Evolutionary conservation across 2,113 vertebrate species (phyloP).

Genomic region (Scophthalmus maximus): DNA sequence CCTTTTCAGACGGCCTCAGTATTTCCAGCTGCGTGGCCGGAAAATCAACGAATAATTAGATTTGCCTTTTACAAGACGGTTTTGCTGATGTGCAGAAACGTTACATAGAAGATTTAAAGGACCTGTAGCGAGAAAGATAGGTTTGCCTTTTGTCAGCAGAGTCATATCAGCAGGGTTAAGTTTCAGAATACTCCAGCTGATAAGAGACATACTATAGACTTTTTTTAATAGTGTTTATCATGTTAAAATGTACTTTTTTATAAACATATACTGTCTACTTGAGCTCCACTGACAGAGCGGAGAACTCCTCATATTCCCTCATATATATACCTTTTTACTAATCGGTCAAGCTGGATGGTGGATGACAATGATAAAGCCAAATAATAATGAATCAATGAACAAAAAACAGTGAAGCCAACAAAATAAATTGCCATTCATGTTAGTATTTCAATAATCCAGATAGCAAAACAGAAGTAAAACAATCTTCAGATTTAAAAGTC

Average conservation of each 20-base stretch:
- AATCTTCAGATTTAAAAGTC: too few species aligned
- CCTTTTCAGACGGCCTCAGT: slow-evolving; percentile 20
- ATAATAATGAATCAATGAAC: too few species aligned
- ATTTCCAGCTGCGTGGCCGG: slow-evolving; percentile 20
- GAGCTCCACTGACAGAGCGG: neutral
- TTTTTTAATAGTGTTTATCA: neutral
- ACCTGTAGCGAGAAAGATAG: slow-evolving; percentile 2
- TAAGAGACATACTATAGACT: neutral
- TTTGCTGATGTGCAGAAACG: slow-evolving; percentile 35
- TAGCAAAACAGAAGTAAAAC: too few species aligned
- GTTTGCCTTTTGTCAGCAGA: neutral
- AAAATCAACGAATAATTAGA: slow-evolving; percentile 49
- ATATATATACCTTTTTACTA: too few species aligned
- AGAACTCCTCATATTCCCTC: too few species aligned
- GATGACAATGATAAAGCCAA: too few species aligned
- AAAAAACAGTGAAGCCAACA: too few species aligned
- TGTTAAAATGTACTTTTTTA: neutral
- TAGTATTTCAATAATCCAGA: too few species aligned
- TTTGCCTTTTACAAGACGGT: slow-evolving; percentile 23
- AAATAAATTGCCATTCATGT: too few species aligned
- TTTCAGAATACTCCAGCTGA: neutral
- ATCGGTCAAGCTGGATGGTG: neutral
- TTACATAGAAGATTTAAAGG: slow-evolving; percentile 10
- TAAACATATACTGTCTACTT: too few species aligned
- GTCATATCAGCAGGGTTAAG: too few species aligned